phyloP scores from a whole-genome alignment of 2,797 vertebrate species.

The Arctocebus calabarensis region DNA sequence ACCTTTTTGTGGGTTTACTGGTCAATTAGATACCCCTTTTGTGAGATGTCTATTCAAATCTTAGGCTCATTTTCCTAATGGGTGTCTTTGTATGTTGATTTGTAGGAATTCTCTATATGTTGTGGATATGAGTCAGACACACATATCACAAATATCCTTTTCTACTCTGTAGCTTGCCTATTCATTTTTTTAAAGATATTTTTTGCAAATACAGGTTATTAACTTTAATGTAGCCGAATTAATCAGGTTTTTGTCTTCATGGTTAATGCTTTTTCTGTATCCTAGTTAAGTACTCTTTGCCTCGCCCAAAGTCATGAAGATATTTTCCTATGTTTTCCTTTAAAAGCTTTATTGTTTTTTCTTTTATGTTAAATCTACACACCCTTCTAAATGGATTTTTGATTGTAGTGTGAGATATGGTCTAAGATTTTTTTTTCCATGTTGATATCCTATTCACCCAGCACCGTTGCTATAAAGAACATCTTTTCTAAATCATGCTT shows the following conservation, averaged over 20 bases:
- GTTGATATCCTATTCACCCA: neutral
- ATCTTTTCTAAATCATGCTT: neutral
- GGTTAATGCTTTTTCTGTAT: neutral
- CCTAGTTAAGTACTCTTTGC: neutral
- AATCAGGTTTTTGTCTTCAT: neutral
- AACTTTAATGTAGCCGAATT: conserved; percentile 3
- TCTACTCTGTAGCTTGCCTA: neutral
- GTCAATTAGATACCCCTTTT: neutral
- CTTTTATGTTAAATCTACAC: neutral
- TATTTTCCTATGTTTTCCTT: neutral
- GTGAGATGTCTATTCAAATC: neutral
- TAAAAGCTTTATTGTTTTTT: neutral
- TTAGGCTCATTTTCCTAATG: conserved; percentile 25
- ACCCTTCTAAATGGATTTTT: neutral
- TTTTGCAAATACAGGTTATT: neutral
- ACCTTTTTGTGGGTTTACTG: neutral
- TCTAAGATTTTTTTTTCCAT: neutral
- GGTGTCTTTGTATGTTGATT: neutral
- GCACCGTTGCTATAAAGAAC: neutral
- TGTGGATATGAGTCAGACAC: neutral
- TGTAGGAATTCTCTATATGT: neutral
- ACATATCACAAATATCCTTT: neutral
- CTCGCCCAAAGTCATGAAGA: neutral
- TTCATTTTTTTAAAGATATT: neutral
- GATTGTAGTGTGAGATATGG: neutral